These are phyloP conservation scores for Maniola jurtina DNA, from an alignment of 1,140 invertebrate species.

Conservation along the genomic window DNA sequence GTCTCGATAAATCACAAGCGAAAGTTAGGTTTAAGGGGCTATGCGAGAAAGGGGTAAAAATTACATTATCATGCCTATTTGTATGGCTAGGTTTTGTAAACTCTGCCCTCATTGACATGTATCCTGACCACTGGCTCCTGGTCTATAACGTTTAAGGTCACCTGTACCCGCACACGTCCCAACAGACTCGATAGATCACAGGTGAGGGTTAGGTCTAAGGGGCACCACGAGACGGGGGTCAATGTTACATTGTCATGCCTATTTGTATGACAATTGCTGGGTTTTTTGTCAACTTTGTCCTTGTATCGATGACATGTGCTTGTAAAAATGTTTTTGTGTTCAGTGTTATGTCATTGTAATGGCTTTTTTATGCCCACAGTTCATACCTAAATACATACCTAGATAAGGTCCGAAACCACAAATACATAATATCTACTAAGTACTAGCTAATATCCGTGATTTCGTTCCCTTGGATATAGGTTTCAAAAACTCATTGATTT, in stretches of 20 bases:
- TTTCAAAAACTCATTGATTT: too few species aligned
- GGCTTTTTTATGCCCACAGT: background rate
- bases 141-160: conserved; percentile 12
- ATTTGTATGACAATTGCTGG: conserved; percentile 14
- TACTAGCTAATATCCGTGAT: too few species aligned
- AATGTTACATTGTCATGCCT: conserved; percentile 27
- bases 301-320: conserved; percentile 14
- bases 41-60: conserved; percentile 18
- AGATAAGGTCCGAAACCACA: too few species aligned
- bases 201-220: conserved; percentile 19
- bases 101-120: background rate
- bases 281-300: conserved; percentile 22
- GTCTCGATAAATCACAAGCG: conserved; percentile 22
- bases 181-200: conserved; percentile 22
- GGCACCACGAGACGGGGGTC: conserved; percentile 20
- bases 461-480: too few species aligned
- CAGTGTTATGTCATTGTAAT: conserved; percentile 4
- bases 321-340: conserved; percentile 2
- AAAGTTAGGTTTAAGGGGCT: conserved; percentile 14
- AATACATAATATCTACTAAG: too few species aligned
- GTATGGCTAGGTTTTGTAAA: background rate
- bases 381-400: too few species aligned
- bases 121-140: background rate
- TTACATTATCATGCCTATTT: conserved; percentile 26
- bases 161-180: conserved; percentile 13